Conservation (phyloP, 2,797 vertebrate species). For the Sebastes dallii region DNA sequence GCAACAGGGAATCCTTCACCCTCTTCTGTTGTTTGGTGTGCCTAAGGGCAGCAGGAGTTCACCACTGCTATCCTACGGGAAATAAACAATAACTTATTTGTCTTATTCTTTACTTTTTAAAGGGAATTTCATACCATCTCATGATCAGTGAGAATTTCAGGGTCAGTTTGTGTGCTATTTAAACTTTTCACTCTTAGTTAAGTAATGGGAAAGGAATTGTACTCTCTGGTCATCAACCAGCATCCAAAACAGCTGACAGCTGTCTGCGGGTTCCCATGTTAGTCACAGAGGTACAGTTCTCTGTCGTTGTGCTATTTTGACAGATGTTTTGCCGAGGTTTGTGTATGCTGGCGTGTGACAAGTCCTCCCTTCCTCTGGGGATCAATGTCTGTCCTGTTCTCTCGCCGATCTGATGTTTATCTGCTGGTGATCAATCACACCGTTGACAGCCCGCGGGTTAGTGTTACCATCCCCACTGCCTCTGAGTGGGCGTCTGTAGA, state of each 20-base stretch:
- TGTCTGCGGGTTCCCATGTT: slow-evolving; percentile 66
- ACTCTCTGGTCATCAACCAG: slow-evolving; percentile 49
- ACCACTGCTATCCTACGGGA: slow-evolving; percentile 6
- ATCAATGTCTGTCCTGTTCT: slow-evolving; percentile 82
- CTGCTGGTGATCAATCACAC: slow-evolving; percentile 82
- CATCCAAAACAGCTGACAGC: slow-evolving; percentile 67
- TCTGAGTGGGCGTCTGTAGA: slow-evolving; percentile 40
- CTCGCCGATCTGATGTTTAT: slow-evolving; percentile 79
- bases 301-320: slow-evolving; percentile 74
- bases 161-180: background rate
- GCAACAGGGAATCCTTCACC: slow-evolving; percentile 41
- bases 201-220: slow-evolving; percentile 21
- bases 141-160: background rate
- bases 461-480: slow-evolving; percentile 68
- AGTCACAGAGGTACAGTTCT: slow-evolving; percentile 74
- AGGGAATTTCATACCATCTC: background rate
- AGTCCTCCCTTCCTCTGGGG: slow-evolving; percentile 78
- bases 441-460: slow-evolving; percentile 74
- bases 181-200: slow-evolving; percentile 23
- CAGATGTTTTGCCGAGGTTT: slow-evolving; percentile 77
- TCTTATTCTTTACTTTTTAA: background rate
- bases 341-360: slow-evolving; percentile 76
- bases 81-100: background rate
- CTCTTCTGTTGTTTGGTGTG: slow-evolving; percentile 69
- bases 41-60: slow-evolving; percentile 58